These are phyloP conservation scores for Bambusicola thoracicus DNA, from an alignment of 2,113 vertebrate genomes.

Conservation along the genomic window DNA sequence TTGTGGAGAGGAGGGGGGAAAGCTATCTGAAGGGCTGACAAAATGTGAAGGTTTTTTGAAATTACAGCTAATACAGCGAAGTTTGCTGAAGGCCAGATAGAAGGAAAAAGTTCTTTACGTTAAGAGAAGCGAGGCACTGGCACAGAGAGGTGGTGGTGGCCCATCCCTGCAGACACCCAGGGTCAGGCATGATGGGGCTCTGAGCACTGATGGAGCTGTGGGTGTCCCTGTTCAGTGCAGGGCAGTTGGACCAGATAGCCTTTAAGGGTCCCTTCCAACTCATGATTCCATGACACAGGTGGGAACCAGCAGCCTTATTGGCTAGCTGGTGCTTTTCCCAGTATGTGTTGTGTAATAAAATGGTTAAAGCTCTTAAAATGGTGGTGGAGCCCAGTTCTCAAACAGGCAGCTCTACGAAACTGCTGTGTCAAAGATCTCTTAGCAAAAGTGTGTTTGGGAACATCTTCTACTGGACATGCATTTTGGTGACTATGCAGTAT, in stretches of 20 bases:
- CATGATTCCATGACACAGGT: not conserved
- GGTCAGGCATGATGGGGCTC: no score
- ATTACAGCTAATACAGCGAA: not conserved
- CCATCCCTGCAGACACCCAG: no score
- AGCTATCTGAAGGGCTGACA: not conserved
- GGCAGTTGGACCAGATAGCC: no score
- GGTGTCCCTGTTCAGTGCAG: no score
- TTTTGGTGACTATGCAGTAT: slow-evolving; percentile 11
- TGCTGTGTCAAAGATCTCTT: slow-evolving; percentile 2
- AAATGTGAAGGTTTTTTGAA: not conserved
- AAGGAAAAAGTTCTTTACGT: no score
- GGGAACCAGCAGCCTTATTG: not conserved
- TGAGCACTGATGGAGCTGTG: no score
- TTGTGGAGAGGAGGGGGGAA: not conserved
- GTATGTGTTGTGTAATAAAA: not conserved
- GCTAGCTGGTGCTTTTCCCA: not conserved
- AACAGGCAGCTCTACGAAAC: not conserved
- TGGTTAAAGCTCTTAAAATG: not conserved
- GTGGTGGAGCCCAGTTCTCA: not conserved
- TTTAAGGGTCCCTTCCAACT: no score
- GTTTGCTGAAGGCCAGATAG: not conserved
- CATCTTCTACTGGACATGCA: not conserved
- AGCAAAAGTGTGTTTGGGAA: not conserved
- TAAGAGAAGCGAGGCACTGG: no score
- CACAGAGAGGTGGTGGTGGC: no score